Evolutionary conservation across 2,113 vertebrate genomes (phyloP), one percentile per base, ranked within the genome.

Genomic region (Pimephales promelas): DNA sequence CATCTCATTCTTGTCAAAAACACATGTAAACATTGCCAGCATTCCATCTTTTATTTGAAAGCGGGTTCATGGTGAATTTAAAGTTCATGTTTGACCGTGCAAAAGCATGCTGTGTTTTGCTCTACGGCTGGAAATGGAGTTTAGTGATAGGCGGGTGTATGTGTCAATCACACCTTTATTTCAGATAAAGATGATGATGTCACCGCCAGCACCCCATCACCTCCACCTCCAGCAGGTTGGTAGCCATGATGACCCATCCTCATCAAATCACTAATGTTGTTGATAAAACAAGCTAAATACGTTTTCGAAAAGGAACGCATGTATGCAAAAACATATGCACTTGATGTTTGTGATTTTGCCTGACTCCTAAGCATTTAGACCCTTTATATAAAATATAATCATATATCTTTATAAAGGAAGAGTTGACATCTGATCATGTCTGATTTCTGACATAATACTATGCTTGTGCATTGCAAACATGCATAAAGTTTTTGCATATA

Each of bases 131-230:
- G 90, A 90, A 80, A 72, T 90, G 87, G 90, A 90, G 86, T 81
- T 84, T 87, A 88, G 81, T 92, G 84, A 91, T 90, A 89, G 91
- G 90, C 91, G 90, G 90, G 90, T 92, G 56, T 89, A 74, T 92
- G 88, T 94, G 89, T 93, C 91, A 89, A 91, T 93, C 88, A 91
- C 86, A 86, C 83, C 91, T 93, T 93, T 92, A 92, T 95, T 94
- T 56, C 93, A 95, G 93, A 93, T 93, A 91, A 91, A 86, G 90
- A 94, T 88, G 92, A 89, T 89, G 92, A 87, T 85, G 88, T 89
- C 75, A 83, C 90, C 84, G 81, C 87, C 83, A 89, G 86, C 88
- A 89, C 87, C 85, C 86, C 87, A 75, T 91, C 93, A 84, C 92
- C 94, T 86, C 89, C 92, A 84, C 85, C 92, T 76, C 90, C 87